Evolutionary conservation across 1,140 invertebrate genomes (phyloP), one percentile per base, ranked within the genome.

Genomic region (Drosophila asahinai): DNA sequence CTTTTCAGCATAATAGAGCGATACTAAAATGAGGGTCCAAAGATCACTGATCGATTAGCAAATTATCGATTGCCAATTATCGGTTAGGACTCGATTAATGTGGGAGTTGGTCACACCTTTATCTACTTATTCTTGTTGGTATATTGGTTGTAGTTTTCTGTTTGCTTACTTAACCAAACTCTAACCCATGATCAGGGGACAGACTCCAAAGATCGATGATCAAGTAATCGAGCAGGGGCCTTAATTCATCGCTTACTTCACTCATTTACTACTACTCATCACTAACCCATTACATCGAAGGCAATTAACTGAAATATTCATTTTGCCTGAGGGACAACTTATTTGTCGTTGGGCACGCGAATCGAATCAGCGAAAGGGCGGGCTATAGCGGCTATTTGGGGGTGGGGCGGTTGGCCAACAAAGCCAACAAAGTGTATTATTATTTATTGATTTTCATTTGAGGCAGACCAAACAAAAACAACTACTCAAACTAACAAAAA

Each of bases 361-460:
- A 47, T 45, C 17, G 51, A 27, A 48, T 19, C 30, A 48, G 70
- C 43, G 36, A 71, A 19, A 38, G 70, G 49, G 22, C 33, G 36
- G 12, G 15, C 42, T 11, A 8, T n/a, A 52, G 11, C 30, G 19
- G 62, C 36, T 8, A 8, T 55, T 38, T 40, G 33, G 27, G 27
- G 30, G 22, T 15, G 19, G 12, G 27, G 60, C 4, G 61, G 40
- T 36, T 55, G 51, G 60, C 55, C 66, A 74, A 38, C 54, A 57
- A 57, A 57, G 59, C 68, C 76, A 83, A 76, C 72, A 78, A 84
- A 89, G 81, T 81, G 84, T 89, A 87, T 84, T 84, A 86, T 86
- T 86, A 87, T 87, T 87, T 87, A 87, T 87, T 87, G 84, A 87
- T 87, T 87, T 87, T 81, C 75, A 89, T 76, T 61, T 30, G 55